phyloP scores from a whole-genome alignment of 2,888 invertebrate species.

The Bedellia somnulentella region DNA sequence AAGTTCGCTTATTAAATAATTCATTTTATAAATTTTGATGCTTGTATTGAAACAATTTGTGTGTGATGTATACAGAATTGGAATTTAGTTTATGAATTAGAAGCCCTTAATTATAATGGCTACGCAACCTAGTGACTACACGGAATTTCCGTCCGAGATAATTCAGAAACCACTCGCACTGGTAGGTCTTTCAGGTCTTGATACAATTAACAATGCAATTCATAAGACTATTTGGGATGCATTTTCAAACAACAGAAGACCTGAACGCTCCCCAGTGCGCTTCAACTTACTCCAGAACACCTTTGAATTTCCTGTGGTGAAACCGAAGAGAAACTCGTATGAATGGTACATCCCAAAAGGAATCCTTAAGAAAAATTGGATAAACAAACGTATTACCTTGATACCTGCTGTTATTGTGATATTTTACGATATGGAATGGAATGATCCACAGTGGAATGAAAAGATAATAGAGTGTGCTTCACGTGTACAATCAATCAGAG shows the following conservation, averaged over 20 bases:
- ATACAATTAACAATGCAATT: constrained; percentile 78
- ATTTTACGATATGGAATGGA: constrained; percentile 98
- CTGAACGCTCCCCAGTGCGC: constrained; percentile 80
- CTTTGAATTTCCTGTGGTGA: constrained; percentile 85
- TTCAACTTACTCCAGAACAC: constrained; percentile 81
- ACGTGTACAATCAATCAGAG: constrained; percentile 79
- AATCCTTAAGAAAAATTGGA: constrained; percentile 92
- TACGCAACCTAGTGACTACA: constrained; percentile 56
- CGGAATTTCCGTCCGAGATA: constrained; percentile 82
- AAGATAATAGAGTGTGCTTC: constrained; percentile 93
- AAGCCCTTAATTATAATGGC: constrained; percentile 59
- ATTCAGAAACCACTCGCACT: constrained; percentile 82
- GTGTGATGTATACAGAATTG: too few relatives aligned
- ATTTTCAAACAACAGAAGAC: constrained; percentile 78
- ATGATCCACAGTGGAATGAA: constrained; percentile 91
- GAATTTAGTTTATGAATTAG: too few relatives aligned
- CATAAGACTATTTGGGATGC: constrained; percentile 94
- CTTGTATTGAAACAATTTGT: too few relatives aligned
- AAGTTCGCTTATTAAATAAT: too few relatives aligned
- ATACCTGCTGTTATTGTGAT: constrained; percentile 92
- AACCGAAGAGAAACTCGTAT: constrained; percentile 86
- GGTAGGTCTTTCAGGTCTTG: constrained; percentile 86
- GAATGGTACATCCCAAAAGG: constrained; percentile 96
- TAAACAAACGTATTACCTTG: constrained; percentile 86
- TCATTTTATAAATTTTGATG: too few relatives aligned